A percentile compares a stretch with the other conserved stretches of the same genome.
phyloP scores from a whole-genome alignment of 2,888 invertebrate species.

The Tenthredo mesomela region DNA sequence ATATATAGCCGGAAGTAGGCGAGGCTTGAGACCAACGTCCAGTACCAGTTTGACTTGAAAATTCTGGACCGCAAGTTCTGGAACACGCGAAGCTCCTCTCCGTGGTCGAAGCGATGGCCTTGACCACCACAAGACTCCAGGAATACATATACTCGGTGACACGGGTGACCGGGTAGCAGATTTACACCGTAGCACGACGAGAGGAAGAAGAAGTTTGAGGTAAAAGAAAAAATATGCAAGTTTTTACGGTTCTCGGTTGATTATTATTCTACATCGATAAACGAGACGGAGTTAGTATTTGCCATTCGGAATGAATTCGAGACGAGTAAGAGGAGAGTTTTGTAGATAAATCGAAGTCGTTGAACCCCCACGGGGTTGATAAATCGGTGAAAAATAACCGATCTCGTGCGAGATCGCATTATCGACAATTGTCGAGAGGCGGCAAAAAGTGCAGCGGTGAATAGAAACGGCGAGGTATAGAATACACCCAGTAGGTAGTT shows the following conservation, averaged over 20 bases:
- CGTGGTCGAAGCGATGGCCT: slow-evolving; percentile 37
- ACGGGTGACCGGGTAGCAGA: slow-evolving; percentile 21
- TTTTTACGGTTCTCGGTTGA: not conserved
- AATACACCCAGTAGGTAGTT: no score
- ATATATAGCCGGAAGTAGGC: slow-evolving; percentile 28
- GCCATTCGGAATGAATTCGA: no score
- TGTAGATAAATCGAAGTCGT: no score
- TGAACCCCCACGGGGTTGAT: no score
- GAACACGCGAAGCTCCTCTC: not conserved
- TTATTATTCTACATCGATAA: no score
- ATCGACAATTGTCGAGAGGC: no score
- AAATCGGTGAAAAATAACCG: no score
- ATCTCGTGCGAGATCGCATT: no score
- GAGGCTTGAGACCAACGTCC: not conserved
- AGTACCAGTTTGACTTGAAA: slow-evolving; percentile 21
- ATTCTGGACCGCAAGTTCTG: slow-evolving; percentile 32
- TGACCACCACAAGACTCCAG: slow-evolving; percentile 43
- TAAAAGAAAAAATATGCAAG: not conserved
- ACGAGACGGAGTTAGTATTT: no score
- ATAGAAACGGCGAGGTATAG: no score
- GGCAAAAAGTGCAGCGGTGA: no score
- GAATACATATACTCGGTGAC: slow-evolving; percentile 27
- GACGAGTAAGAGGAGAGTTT: no score
- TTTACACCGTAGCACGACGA: not conserved
- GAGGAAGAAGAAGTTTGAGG: not conserved